phyloP scores from a whole-genome alignment of 1,140 invertebrate species.

The Pachyrhynchus sulphureomaculatus region DNA sequence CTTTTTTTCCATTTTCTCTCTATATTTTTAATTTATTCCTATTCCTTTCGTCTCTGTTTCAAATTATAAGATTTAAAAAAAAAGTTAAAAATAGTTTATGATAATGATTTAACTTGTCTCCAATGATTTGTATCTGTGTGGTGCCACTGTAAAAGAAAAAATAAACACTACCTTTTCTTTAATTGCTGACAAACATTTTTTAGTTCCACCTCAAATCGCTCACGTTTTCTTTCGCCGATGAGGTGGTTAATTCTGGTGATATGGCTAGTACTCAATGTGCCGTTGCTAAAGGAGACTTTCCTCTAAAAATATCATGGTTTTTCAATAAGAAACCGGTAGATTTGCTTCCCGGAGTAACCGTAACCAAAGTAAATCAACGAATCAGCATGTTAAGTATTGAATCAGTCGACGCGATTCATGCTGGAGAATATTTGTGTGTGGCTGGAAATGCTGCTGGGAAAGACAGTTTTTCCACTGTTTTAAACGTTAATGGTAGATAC shows the following conservation, averaged over 20 bases:
- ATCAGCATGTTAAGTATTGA: constrained; percentile 63
- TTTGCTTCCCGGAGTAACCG: constrained; percentile 48
- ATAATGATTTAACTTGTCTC: too few relatives aligned
- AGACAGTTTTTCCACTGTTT: constrained; percentile 15
- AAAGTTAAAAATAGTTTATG: too few relatives aligned
- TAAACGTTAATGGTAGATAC: constrained; percentile 34
- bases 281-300: constrained; percentile 67
- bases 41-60: too few relatives aligned
- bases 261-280: constrained; percentile 63
- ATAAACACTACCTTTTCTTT: not conserved
- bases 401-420: constrained; percentile 57
- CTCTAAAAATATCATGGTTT: constrained; percentile 60
- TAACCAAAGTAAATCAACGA: constrained; percentile 55
- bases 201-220: constrained; percentile 63
- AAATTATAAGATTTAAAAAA: too few relatives aligned
- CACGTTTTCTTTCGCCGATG: constrained; percentile 71
- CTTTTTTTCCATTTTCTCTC: not conserved
- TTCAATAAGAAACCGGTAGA: constrained; percentile 27
- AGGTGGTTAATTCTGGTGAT: constrained; percentile 67
- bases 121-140: too few relatives aligned
- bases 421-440: constrained; percentile 64
- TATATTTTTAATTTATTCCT: not conserved
- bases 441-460: constrained; percentile 68
- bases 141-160: too few relatives aligned
- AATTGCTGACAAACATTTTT: not conserved